Evolutionary conservation across 2,113 vertebrate species (phyloP), one percentile per base, ranked within the genome.

Genomic region (Cygnus buccinator): DNA sequence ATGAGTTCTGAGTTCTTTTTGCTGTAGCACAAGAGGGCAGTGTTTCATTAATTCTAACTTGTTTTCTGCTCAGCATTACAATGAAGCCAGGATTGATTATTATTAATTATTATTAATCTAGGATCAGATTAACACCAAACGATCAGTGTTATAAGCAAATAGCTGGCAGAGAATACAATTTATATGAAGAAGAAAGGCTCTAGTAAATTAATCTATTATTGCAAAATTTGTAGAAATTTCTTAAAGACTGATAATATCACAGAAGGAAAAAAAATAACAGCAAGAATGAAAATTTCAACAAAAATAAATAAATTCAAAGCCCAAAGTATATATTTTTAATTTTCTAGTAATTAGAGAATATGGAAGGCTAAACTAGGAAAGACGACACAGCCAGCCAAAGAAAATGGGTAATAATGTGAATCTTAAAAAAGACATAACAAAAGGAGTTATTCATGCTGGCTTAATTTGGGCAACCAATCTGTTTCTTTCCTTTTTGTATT

Each of bases 1-100:
- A 10, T 18, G 73, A 31, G 74, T 81, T 73, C 14, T 28, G 58
- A 20, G 66, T 35, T 74, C 44, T 35, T 91, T 70, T 84, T 58
- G 61, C 3, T 75, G 73, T 74, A 29, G 41, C 94, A 93, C 84
- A 81, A 90, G 96, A 94, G 85, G 95, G 94, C 93, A 95, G 89
- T 95, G 59, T 96, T 95, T 95, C 87, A 87, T 72, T 96, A 97
- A 97, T 7, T 50, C 81, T 91, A 63, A 65, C 33, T 13, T 68
- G 8, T 20, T 13, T 84, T 89, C 29, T 2, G 11, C 22, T 94
- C 62, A 59, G 43, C 65, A 23, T 79, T 83, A 26, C 21, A 66
- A 43, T 1, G 16, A 84, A 84, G 13, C 43, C 31, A 84, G 54
- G 43, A 29, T 20, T 67, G 48, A 39, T n/a, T n/a, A n/a, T n/a